Base-by-base conservation (phyloP, 1,140 invertebrate species). In the Rhizoglyphus robini region DNA sequence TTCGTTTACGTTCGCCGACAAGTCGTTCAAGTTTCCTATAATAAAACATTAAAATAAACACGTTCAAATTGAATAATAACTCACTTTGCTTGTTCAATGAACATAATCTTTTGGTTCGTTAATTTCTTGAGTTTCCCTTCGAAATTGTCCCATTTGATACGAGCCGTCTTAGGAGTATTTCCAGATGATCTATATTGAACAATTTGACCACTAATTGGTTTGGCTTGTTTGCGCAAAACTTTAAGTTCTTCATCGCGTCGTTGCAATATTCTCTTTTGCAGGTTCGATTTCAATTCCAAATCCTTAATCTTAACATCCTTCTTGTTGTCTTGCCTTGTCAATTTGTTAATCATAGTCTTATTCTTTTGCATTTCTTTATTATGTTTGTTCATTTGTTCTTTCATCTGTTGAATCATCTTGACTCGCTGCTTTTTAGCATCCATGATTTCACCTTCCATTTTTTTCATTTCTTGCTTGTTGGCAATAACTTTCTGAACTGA, bases 161-260 rank as follows among this genome's bases (percentile, higher is more conserved):
- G 51, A 11, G 20, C 51, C 8, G 8, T 5, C 20, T 54, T 25
- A 11, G 51, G 51, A 8, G 51, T 54, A 32, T 20, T 25, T 25
- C 51, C 51, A 11, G 51, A 20, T 15, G 8, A 11, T 8, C 15
- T 32, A 15, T 8, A 8, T 25, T 23, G 23, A 8, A 8, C 23
- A 25, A 80, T 67, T 60, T 86, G 76, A 11, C 88, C 87, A 4
- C 84, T 82, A 15, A 32, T 32, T 75, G 69, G 81, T 74, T 86
- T 86, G 34, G 74, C 74, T 51, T 83, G 81, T 70, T 81, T 85
- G 65, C 87, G 81, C 51, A 98, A 76, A 0, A 87, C 83, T 0
- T 86, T 86, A 0, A 97, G 89, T 79, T 99, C 94, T 73, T 96
- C 90, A 70, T 96, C 91, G 74, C 94, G 96, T 51, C 95, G 80